Evolutionary conservation across 2,888 invertebrate genomes (phyloP).

Genomic region (Daptonema setosum): DNA sequence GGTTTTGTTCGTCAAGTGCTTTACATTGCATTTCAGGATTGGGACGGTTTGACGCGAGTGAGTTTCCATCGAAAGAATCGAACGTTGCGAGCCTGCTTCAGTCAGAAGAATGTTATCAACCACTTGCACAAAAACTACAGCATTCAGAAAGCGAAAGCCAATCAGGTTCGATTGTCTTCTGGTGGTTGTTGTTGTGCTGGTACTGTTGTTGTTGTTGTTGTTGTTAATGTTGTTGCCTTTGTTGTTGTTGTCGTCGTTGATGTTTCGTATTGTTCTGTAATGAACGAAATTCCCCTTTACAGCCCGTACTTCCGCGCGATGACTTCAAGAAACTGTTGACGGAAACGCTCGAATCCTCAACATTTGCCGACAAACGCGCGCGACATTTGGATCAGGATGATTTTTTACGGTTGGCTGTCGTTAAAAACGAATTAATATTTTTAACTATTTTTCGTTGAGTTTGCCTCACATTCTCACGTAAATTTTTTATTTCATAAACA

Average conservation of each 20-base stretch:
- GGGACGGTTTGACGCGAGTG: constrained; percentile 89
- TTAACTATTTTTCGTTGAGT: too few species aligned
- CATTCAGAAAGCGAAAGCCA: constrained; percentile 62
- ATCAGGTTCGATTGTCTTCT: constrained; percentile 39
- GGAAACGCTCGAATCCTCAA: too few species aligned
- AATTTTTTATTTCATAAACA: too few species aligned
- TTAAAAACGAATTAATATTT: too few species aligned
- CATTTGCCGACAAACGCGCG: constrained; percentile 58
- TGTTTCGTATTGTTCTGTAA: background rate
- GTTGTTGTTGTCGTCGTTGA: background rate
- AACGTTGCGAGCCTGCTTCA: constrained; percentile 67
- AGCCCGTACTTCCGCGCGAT: constrained; percentile 55
- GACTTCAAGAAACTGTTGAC: too few species aligned
- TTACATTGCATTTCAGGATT: too few species aligned
- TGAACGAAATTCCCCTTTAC: constrained; percentile 19
- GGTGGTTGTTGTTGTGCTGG: background rate
- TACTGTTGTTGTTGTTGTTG: background rate
- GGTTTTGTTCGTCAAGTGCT: too few species aligned
- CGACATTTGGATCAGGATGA: constrained; percentile 88
- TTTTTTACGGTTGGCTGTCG: constrained; percentile 49
- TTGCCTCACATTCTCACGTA: too few species aligned
- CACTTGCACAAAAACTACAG: constrained; percentile 73
- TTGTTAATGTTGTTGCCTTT: background rate
- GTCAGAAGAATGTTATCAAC: constrained; percentile 39
- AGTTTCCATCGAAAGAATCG: constrained; percentile 90